phyloP scores from a whole-genome alignment of 2,888 invertebrate species.

The Rhimphoctona megacephalus region DNA sequence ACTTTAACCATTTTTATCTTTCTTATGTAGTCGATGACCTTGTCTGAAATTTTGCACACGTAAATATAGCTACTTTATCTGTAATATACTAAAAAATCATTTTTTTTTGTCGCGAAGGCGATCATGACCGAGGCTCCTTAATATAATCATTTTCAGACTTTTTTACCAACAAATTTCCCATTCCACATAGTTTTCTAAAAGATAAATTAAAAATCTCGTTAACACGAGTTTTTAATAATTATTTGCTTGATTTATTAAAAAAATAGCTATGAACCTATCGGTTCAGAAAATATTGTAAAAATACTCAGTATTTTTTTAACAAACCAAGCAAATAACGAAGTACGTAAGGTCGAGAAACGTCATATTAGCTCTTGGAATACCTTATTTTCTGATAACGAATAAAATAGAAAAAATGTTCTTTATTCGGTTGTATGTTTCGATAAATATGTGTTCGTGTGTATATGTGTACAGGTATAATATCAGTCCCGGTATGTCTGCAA shows the following conservation, averaged over 20 bases:
- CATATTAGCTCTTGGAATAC: background rate
- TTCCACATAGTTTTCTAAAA: background rate
- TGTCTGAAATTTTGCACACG: too few relatives aligned
- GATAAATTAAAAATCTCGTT: background rate
- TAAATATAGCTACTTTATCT: too few relatives aligned
- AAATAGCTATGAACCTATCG: too few relatives aligned
- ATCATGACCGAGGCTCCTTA: too few relatives aligned
- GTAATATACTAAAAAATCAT: too few relatives aligned
- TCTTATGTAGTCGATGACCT: too few relatives aligned
- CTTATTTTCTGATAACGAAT: background rate
- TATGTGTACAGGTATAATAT: constrained; percentile 15
- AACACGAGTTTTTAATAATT: background rate
- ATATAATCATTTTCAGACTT: background rate
- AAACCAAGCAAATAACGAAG: background rate
- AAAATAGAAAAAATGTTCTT: background rate
- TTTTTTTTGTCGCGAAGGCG: too few relatives aligned
- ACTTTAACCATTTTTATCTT: too few relatives aligned
- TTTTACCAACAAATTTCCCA: background rate
- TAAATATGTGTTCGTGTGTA: background rate
- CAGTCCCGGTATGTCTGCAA: constrained; percentile 7
- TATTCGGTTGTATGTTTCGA: background rate
- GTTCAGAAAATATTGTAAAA: background rate
- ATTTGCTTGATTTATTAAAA: background rate
- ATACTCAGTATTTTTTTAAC: background rate
- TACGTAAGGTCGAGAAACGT: background rate